phyloP scores from a whole-genome alignment of 2,797 vertebrate genomes.

The Spinibarbus caldwelli region DNA sequence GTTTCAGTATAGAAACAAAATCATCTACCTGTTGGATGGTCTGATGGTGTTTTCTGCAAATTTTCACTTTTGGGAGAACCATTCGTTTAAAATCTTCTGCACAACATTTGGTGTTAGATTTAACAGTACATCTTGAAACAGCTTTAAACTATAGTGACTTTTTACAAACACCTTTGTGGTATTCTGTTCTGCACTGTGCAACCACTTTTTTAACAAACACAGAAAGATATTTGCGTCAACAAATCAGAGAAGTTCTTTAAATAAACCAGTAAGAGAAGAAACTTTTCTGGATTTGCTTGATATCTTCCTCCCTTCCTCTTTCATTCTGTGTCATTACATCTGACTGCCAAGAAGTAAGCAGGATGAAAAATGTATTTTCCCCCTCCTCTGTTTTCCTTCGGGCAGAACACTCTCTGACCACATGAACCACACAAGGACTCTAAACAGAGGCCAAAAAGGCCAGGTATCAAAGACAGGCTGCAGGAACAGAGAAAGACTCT shows the following conservation, averaged over 20 bases:
- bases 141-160: neutral
- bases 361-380: slow-evolving; percentile 51
- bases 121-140: neutral
- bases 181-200: too few species aligned
- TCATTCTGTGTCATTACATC: slow-evolving; percentile 47
- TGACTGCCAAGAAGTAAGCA: slow-evolving; percentile 53
- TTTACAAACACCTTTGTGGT: neutral
- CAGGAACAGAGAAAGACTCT: neutral
- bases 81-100: neutral
- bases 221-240: slow-evolving; percentile 19
- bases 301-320: neutral
- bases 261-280: slow-evolving; percentile 61
- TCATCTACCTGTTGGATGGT: neutral
- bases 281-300: neutral
- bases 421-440: slow-evolving; percentile 64
- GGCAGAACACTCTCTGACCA: slow-evolving; percentile 71
- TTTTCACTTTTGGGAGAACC: neutral
- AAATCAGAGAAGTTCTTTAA: slow-evolving; percentile 66
- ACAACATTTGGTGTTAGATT: neutral
- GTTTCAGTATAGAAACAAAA: neutral
- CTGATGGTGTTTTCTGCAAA: neutral
- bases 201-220: neutral
- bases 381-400: slow-evolving; percentile 67
- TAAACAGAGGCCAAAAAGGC: neutral
- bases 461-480: slow-evolving; percentile 25